A percentile compares a stretch with the other conserved stretches of the same genome.
These are phyloP conservation scores for Coccyzus lansbergi DNA, from an alignment of 2,797 vertebrate species.

Conservation along the genomic window DNA sequence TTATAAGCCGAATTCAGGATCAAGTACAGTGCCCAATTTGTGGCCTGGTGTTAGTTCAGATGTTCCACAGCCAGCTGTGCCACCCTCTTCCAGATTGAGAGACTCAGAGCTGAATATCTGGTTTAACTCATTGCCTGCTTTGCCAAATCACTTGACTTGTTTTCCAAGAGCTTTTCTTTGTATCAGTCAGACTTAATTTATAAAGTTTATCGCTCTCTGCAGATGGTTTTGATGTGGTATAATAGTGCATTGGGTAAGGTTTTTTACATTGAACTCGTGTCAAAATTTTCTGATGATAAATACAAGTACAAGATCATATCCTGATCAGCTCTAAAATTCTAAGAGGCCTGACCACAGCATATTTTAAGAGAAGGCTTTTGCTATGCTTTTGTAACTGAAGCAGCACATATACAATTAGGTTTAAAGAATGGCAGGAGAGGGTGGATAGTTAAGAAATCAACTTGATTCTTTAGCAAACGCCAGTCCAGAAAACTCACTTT, in stretches of 20 bases:
- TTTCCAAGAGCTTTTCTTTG: constrained; percentile 10
- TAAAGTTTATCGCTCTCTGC: neutral
- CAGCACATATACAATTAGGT: neutral
- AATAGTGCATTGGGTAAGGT: neutral
- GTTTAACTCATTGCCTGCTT: neutral
- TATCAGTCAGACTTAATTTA: neutral
- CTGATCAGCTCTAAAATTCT: neutral
- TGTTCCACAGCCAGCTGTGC: neutral
- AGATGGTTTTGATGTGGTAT: neutral
- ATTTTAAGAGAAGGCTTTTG: neutral
- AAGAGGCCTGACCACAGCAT: neutral
- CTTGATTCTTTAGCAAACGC: neutral
- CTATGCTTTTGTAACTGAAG: neutral
- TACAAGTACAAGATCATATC: neutral
- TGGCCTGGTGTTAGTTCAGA: constrained; percentile 6
- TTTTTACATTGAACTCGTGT: neutral
- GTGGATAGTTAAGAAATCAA: neutral
- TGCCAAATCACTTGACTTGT: neutral
- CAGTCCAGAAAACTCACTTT: neutral
- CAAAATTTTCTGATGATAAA: neutral
- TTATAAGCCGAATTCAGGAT: constrained; percentile 35
- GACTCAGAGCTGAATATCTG: neutral
- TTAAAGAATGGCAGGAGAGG: neutral
- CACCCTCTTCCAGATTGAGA: neutral
- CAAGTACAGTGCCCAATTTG: neutral